phyloP scores from a whole-genome alignment of 1,140 invertebrate species.

The Metaphire vulgaris region DNA sequence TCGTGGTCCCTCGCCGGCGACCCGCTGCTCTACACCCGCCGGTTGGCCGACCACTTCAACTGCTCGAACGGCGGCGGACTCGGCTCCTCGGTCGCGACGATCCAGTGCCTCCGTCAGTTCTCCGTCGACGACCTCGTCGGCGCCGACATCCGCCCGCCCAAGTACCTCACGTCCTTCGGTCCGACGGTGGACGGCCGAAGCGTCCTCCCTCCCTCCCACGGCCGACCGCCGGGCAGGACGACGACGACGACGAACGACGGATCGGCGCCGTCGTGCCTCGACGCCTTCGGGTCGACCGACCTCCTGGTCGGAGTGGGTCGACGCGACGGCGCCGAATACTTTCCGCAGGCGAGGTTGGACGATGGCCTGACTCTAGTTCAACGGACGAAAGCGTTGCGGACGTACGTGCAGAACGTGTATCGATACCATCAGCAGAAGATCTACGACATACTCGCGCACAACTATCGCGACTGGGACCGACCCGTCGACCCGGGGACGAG shows the following conservation, averaged over 20 bases:
- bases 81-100: conserved; percentile 55
- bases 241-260: no score
- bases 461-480: conserved; percentile 92
- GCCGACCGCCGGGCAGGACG: background rate
- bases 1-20: conserved; percentile 85
- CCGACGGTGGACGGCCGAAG: conserved; percentile 62
- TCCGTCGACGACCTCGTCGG: conserved; percentile 70
- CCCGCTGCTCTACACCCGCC: conserved; percentile 74
- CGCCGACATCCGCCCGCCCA: conserved; percentile 58
- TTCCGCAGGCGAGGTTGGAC: conserved; percentile 81
- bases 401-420: conserved; percentile 79
- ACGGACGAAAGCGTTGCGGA: conserved; percentile 82
- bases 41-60: conserved; percentile 75
- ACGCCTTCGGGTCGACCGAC: conserved; percentile 56
- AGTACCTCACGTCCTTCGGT: conserved; percentile 62
- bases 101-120: conserved; percentile 74
- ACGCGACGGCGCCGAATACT: conserved; percentile 78
- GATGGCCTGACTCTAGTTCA: conserved; percentile 77
- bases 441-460: conserved; percentile 91
- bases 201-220: background rate
- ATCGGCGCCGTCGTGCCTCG: background rate
- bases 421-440: conserved; percentile 89
- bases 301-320: conserved; percentile 85
- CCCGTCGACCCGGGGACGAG: conserved; percentile 86
- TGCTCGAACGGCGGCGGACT: conserved; percentile 62